phyloP scores from a whole-genome alignment of 2,888 invertebrate genomes.

The Cinara cedri region DNA sequence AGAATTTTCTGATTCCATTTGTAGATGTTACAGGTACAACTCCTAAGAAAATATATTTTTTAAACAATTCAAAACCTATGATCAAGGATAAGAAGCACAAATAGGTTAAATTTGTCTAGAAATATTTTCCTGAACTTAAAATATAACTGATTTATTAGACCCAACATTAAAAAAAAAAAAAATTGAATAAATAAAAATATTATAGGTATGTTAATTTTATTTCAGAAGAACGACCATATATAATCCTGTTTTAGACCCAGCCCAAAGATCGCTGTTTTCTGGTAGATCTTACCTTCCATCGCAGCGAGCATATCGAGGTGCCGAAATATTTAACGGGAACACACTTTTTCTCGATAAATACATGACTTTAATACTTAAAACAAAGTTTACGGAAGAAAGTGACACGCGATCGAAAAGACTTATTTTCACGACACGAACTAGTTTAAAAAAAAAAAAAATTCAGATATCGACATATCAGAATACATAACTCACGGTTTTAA shows the following conservation, averaged over 20 bases:
- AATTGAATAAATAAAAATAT: not conserved
- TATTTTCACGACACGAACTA: conserved; percentile 50
- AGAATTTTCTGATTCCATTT: conserved; percentile 53
- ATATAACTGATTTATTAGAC: not conserved
- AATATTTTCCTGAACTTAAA: conserved; percentile 40
- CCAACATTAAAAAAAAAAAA: not conserved
- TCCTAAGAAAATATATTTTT: conserved; percentile 1
- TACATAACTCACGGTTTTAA: conserved; percentile 4
- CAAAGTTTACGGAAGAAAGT: conserved; percentile 40
- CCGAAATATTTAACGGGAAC: conserved; percentile 51
- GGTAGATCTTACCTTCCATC: conserved; percentile 53
- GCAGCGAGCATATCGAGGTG: conserved; percentile 52
- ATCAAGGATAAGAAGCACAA: not conserved
- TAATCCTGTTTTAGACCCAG: conserved; percentile 24
- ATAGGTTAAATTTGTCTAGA: conserved; percentile 30
- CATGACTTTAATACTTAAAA: conserved; percentile 43
- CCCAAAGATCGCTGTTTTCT: conserved; percentile 53
- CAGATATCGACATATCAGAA: conserved; percentile 20
- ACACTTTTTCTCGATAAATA: conserved; percentile 48
- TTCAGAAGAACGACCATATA: conserved; percentile 28
- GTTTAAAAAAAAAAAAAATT: conserved; percentile 27
- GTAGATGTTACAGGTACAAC: conserved; percentile 8
- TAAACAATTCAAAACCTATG: not conserved
- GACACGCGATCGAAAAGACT: conserved; percentile 16
- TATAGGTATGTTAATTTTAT: not conserved